A percentile compares a stretch with the other conserved stretches of the same genome.
phyloP scores from a whole-genome alignment of 2,113 vertebrate genomes.

The Paratilapia polleni region DNA sequence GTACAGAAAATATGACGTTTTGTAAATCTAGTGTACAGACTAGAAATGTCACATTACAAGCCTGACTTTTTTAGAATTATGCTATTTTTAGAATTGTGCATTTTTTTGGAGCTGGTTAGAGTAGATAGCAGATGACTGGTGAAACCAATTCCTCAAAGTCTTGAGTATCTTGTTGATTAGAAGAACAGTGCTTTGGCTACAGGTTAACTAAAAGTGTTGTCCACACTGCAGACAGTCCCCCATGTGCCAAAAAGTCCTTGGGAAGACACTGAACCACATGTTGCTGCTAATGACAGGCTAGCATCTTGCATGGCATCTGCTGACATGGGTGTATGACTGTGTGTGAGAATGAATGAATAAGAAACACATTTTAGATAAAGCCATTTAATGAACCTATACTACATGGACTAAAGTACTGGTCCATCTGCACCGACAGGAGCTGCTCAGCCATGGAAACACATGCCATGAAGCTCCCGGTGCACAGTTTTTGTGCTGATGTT shows the following conservation, averaged over 20 bases:
- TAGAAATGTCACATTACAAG: background rate
- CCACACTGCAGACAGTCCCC: no score
- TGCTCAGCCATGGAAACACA: background rate
- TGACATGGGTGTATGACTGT: background rate
- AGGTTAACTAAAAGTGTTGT: no score
- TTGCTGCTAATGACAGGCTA: background rate
- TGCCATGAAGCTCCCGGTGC: accelerated
- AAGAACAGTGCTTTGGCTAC: no score
- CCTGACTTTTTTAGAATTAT: background rate
- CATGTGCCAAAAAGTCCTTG: no score
- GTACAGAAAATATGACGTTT: background rate
- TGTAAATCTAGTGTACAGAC: background rate
- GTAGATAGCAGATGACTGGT: background rate
- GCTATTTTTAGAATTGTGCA: background rate
- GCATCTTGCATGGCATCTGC: background rate
- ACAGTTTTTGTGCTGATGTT: background rate
- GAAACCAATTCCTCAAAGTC: background rate
- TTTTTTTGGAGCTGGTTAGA: background rate
- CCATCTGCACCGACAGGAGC: background rate
- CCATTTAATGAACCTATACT: background rate
- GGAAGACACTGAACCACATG: no score
- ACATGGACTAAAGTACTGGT: background rate
- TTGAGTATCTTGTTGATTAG: no score
- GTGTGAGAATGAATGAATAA: background rate
- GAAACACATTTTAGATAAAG: background rate